These are phyloP conservation scores for Drosophila obscura DNA, from an alignment of 1,140 invertebrate species.

Conservation along the genomic window DNA sequence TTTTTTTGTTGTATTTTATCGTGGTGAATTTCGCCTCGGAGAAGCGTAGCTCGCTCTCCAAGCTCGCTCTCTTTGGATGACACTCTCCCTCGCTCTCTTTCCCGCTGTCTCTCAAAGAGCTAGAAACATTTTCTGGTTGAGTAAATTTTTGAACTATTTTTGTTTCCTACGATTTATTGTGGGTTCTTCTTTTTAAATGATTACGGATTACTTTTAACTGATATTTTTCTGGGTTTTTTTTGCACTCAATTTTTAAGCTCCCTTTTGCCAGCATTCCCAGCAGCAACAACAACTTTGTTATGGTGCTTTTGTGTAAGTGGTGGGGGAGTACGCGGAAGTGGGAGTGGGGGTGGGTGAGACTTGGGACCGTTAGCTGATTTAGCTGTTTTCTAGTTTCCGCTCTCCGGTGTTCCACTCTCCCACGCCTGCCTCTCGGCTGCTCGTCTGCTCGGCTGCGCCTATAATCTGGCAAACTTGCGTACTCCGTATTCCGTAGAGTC, in stretches of 20 bases:
- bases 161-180: slow-evolving; percentile 3
- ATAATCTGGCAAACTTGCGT: slow-evolving; percentile 27
- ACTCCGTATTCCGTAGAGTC: slow-evolving; percentile 30
- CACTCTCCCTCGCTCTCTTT: slow-evolving; percentile 3
- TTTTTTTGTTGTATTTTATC: slow-evolving; percentile 41
- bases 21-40: slow-evolving; percentile 45
- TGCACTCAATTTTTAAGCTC: not conserved
- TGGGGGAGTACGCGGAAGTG: not conserved
- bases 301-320: too few species aligned
- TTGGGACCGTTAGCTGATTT: not conserved
- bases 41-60: too few species aligned
- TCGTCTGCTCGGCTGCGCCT: slow-evolving; percentile 5
- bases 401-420: slow-evolving; percentile 6
- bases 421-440: slow-evolving; percentile 3
- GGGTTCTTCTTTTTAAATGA: too few species aligned
- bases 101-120: slow-evolving; percentile 28
- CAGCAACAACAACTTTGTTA: too few species aligned
- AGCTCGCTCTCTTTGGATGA: not conserved
- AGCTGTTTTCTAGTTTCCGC: slow-evolving; percentile 17
- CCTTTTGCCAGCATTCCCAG: too few species aligned
- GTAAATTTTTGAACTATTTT: slow-evolving; percentile 45
- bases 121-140: slow-evolving; percentile 57
- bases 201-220: not conserved
- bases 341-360: not conserved
- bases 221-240: not conserved